Percentiles rank a stretch among this genome's conserved stretches.
phyloP scores from a whole-genome alignment of 1,140 invertebrate species.

The Acromyrmex heyeri region DNA sequence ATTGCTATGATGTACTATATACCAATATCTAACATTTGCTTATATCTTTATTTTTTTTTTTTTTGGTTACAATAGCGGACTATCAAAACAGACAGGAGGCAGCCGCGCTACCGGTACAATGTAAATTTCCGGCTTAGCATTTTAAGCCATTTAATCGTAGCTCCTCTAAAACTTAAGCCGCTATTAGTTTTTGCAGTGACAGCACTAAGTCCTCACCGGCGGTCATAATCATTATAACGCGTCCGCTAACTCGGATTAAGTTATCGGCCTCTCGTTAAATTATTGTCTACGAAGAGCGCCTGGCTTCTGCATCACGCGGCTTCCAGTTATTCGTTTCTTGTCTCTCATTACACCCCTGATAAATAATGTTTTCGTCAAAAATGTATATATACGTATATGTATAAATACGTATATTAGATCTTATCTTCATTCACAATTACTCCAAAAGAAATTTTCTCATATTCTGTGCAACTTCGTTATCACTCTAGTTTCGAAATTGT shows the following conservation, averaged over 20 bases:
- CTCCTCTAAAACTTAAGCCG: conserved; percentile 75
- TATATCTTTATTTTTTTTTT: conserved; percentile 34
- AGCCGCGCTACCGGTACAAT: conserved; percentile 44
- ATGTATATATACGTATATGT: too few relatives aligned
- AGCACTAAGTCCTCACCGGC: conserved; percentile 72
- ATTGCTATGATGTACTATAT: background rate
- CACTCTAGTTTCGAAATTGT: background rate
- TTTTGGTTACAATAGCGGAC: conserved; percentile 20
- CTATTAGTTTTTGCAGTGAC: conserved; percentile 78
- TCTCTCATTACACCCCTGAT: background rate
- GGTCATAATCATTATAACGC: conserved; percentile 77
- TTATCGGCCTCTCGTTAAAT: conserved; percentile 76
- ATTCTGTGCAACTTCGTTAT: background rate
- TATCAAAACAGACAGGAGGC: conserved; percentile 44
- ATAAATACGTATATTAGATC: background rate
- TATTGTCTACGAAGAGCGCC: conserved; percentile 54
- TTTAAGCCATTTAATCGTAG: conserved; percentile 73
- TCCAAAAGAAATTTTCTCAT: background rate
- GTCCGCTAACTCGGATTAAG: conserved; percentile 73
- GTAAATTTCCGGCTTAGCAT: conserved; percentile 73
- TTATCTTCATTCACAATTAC: background rate
- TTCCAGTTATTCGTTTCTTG: conserved; percentile 1
- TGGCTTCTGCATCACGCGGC: background rate
- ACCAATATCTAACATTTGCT: background rate
- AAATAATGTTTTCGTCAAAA: background rate